Percentiles rank a stretch among this genome's conserved stretches.
phyloP scores from a whole-genome alignment of 2,113 vertebrate genomes.

The Hippoglossus stenolepis region DNA sequence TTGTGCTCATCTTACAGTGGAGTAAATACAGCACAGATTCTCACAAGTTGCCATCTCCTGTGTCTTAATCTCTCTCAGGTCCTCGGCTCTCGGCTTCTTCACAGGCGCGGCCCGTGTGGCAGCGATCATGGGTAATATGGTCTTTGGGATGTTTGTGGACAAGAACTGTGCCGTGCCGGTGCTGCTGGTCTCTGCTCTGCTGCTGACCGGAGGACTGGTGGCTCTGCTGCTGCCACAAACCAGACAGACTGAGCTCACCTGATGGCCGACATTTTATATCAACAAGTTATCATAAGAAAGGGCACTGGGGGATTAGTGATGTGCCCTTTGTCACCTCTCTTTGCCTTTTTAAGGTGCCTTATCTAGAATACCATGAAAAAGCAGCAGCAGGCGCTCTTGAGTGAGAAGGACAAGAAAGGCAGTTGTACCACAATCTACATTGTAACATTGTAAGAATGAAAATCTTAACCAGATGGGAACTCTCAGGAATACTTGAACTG shows the following conservation, averaged over 20 bases:
- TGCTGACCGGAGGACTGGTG: constrained; percentile 75
- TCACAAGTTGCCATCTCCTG: background rate
- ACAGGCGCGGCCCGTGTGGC: constrained; percentile 79
- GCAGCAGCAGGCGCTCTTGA: background rate
- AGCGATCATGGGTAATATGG: constrained; percentile 79
- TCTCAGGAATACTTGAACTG: background rate
- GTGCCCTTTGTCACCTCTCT: constrained; percentile 14
- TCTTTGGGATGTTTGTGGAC: constrained; percentile 81
- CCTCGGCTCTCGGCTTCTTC: constrained; percentile 83
- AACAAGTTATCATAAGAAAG: background rate
- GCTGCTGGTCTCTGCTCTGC: constrained; percentile 77
- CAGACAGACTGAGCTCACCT: constrained; percentile 77
- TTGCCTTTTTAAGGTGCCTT: constrained; percentile 33
- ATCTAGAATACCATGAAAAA: constrained; percentile 6
- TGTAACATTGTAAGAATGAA: background rate
- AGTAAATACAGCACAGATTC: background rate
- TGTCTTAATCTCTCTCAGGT: constrained; percentile 59
- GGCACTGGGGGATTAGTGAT: background rate
- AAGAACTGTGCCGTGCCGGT: constrained; percentile 77
- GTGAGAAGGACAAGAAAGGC: background rate
- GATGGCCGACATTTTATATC: background rate
- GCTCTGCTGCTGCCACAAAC: constrained; percentile 76
- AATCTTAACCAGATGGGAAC: background rate
- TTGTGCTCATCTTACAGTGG: no score
- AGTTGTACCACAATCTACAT: background rate